Conservation (phyloP, 2,113 vertebrate genomes). For the Zingel zingel region DNA sequence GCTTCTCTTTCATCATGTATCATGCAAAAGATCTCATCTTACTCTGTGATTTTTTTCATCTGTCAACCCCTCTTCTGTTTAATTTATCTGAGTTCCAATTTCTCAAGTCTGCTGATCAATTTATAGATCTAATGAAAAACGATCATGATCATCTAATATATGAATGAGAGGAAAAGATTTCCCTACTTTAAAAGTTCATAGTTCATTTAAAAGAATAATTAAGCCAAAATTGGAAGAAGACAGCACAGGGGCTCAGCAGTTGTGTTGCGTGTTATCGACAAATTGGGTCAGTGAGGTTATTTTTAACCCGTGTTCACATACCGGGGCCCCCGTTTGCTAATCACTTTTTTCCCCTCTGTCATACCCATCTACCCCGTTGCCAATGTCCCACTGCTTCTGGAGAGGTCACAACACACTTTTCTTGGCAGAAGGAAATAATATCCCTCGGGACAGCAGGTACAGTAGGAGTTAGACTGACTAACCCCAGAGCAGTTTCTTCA, state of each 20-base stretch:
- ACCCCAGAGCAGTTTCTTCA: conserved; percentile 54
- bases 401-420: conserved; percentile 69
- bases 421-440: conserved; percentile 69
- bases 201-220: conserved; percentile 28
- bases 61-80: conserved; percentile 25
- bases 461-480: conserved; percentile 43
- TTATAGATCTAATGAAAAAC: background rate
- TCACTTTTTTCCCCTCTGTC: conserved; percentile 83
- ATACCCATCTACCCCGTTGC: conserved; percentile 62
- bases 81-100: conserved; percentile 2
- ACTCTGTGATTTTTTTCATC: conserved; percentile 31
- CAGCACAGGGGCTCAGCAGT: conserved; percentile 31
- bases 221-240: conserved; percentile 28
- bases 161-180: background rate
- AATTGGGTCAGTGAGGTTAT: conserved; percentile 79
- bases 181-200: background rate
- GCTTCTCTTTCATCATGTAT: conserved; percentile 60
- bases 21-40: conserved; percentile 50
- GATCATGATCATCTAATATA: background rate
- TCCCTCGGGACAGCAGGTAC: conserved; percentile 57
- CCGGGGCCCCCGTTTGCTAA: conserved; percentile 75
- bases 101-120: background rate
- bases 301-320: conserved; percentile 76
- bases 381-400: conserved; percentile 62
- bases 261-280: conserved; percentile 58